Evolutionary conservation across 2,888 invertebrate species (phyloP).

Genomic region (Allacma fusca): DNA sequence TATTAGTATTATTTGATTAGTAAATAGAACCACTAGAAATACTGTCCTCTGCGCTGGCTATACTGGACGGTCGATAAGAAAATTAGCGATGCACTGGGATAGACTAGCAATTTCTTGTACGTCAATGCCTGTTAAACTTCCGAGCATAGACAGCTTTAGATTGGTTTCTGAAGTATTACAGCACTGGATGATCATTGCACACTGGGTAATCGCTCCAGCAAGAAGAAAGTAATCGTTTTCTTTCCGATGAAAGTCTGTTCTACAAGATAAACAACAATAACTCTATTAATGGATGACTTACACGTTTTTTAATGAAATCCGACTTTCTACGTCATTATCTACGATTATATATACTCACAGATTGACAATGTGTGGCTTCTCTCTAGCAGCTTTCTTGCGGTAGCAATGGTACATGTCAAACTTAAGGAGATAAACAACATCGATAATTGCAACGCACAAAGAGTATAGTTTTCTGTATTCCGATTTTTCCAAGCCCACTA

Average conservation of each 20-base stretch:
- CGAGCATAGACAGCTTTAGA: neutral
- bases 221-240: conserved; percentile 7
- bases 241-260: neutral
- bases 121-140: neutral
- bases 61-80: no score
- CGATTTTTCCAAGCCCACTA: neutral
- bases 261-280: neutral
- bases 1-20: no score
- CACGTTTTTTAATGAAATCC: neutral
- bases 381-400: neutral
- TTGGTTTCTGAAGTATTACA: no score
- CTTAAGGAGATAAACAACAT: neutral
- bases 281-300: neutral
- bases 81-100: no score
- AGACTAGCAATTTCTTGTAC: no score
- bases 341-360: no score
- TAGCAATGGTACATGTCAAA: neutral
- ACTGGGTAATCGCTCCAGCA: neutral
- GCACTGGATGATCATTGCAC: neutral
- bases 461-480: neutral
- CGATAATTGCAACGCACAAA: neutral
- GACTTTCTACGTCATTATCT: neutral
- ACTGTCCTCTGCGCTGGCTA: no score
- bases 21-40: no score
- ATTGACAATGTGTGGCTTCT: neutral